Evolutionary conservation across 2,888 invertebrate species (phyloP), one percentile per base, ranked within the genome.

Genomic region (Cosmia trapezina): DNA sequence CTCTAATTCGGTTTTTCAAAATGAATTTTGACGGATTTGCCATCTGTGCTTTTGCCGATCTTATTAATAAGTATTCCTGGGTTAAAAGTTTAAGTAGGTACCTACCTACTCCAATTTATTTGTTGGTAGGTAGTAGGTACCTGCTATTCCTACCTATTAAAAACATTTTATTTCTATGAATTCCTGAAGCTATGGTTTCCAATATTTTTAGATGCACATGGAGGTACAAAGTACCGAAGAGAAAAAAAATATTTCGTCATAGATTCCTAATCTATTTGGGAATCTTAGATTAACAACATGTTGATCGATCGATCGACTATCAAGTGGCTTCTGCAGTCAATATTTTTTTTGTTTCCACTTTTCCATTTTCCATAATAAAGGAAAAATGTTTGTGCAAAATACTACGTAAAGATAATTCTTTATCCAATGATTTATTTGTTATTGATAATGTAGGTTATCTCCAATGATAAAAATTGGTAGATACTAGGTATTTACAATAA

Each of bases 381-480:
- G 19, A 33, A 70, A 47, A 17, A 33, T 74, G 5, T 56, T 70
- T 49, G 28, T 41, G 41, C 22, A 28, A 41, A 33, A 70, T 41
- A 51, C 19, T 57, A 33, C 17, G 47, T 41, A 43, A 49, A 53
- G 57, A 69, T 56, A 68, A 17, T 57, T 17, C 5, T 22, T 14
- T 74, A 53, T 47, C 49, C 51, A 59, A 71, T 28, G 4, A 11
- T 19, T 51, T 9, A n/a, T 51, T 78, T 51, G 57, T 12, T 53
- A 41, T 19, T 45, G 73, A 73, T 79, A 71, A 71, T 33, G 47
- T 41, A 47, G 53, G 57, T 74, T 72, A 79, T 72, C 74, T 78
- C 7, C 4, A n/a, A 70, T 22, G 5, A 60, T 78, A 47, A 57
- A 43, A 70, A 78, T 49, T 33, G 19, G 33, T 49, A 56, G 45